These are phyloP conservation scores for Manduca sexta DNA, from an alignment of 1,140 invertebrate genomes.

Conservation along the genomic window DNA sequence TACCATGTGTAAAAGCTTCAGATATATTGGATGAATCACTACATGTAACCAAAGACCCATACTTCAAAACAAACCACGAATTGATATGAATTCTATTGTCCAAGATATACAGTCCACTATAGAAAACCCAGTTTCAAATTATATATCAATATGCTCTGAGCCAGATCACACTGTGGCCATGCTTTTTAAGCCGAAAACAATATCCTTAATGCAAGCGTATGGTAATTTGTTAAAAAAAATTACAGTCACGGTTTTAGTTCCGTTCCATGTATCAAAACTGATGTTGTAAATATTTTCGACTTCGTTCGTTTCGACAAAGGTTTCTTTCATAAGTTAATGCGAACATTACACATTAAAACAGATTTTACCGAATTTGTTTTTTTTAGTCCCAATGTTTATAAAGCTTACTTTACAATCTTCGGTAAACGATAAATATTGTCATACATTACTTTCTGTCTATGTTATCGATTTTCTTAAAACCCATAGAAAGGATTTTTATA, in stretches of 20 bases:
- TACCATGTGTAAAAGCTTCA: slow-evolving; percentile 22
- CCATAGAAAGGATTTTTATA: too few species aligned
- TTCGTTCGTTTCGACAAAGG: too few species aligned
- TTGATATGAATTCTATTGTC: slow-evolving; percentile 6
- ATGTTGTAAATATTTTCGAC: slow-evolving; percentile 4
- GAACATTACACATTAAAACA: too few species aligned
- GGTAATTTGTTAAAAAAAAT: slow-evolving; percentile 28
- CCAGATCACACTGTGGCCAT: slow-evolving; percentile 16
- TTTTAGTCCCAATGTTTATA: too few species aligned
- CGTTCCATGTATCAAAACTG: slow-evolving; percentile 22
- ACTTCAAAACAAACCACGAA: too few species aligned
- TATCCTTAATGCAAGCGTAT: slow-evolving; percentile 22
- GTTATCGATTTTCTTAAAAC: too few species aligned
- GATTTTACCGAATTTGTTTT: too few species aligned
- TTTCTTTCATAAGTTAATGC: too few species aligned
- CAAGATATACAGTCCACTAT: slow-evolving; percentile 7
- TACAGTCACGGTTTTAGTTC: slow-evolving; percentile 22
- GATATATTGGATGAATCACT: slow-evolving; percentile 17
- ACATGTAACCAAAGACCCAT: too few species aligned
- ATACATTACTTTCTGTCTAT: too few species aligned
- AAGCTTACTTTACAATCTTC: too few species aligned
- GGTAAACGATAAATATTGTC: too few species aligned
- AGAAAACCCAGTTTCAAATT: slow-evolving; percentile 1
- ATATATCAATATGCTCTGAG: slow-evolving; percentile 4
- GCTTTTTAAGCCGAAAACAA: slow-evolving; percentile 22